Base-by-base conservation (phyloP, 35 echinoderm and acorn worm genomes). In the Holothuria glaberrima region DNA sequence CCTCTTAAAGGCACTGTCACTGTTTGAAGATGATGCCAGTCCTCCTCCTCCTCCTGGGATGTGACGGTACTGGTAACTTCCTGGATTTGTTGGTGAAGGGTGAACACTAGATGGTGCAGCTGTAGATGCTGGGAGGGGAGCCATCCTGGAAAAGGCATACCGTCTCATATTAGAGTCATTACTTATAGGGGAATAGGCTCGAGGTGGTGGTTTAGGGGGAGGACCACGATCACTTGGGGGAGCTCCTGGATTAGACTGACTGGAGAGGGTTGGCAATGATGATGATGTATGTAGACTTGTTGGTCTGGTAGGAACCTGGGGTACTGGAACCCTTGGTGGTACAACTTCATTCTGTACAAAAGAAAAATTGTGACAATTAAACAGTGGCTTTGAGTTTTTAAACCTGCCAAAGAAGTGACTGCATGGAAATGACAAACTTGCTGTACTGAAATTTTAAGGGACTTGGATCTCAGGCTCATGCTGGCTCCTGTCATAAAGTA, bases 141-240 rank as follows among this genome's bases (percentile, higher is more conserved):
- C 73, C 72, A 67, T 46, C 22, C 34, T 24, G 45, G 85, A 87
- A 36, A 87, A 87, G 20, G 85, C 61, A 48, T 69, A 86, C 30
- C 91, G 27, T 31, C 69, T 92, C 48, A 74, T 88, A 63, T 88
- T 86, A 21, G 86, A 75, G 29, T 92, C 85, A 38, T 86, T 88
- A 81, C 83, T 86, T 28, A 92, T 86, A 27, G 91, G 91, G 38
- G 91, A 92, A 72, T 92, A 92, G 48, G 91, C 91, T 77, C 91
- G 88, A 32, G 91, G 91, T 46, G 91, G 91, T 34, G 91, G 91
- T 59, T 86, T 86, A 29, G 91, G 91, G 7, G 91, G 91, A 21
- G 68, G 91, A 27, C 91, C 91, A 66, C 84, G 71, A 21, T 52
- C 72, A 75, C 70, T 60, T 48, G 80, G 75, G 64, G 89, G 45